These are phyloP conservation scores for Tenualosa thibaudeaui DNA, from an alignment of 2,797 vertebrate genomes.

Conservation along the genomic window DNA sequence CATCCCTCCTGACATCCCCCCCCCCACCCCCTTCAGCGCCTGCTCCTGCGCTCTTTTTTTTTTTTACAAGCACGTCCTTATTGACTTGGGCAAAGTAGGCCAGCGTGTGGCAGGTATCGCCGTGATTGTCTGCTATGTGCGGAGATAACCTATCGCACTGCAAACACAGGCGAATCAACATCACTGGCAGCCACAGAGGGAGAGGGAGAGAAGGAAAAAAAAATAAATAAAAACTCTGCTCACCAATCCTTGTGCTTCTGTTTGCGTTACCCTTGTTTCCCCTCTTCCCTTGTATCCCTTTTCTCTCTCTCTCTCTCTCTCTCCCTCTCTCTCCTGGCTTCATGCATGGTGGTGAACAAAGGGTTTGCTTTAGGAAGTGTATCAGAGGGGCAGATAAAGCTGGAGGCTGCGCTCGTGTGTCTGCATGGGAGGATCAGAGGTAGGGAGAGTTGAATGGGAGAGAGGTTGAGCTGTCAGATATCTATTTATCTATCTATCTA, in stretches of 20 bases:
- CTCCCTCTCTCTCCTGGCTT: neutral
- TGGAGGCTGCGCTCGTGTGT: neutral
- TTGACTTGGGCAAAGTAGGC: constrained; percentile 71
- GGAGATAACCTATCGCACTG: constrained; percentile 69
- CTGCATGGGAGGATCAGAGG: neutral
- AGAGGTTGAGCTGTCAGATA: neutral
- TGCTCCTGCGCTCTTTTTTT: neutral
- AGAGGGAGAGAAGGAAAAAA: neutral
- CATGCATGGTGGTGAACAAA: neutral
- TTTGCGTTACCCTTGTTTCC: neutral
- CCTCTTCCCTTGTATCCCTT: neutral
- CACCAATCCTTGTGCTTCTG: neutral
- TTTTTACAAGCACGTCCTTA: constrained; percentile 59
- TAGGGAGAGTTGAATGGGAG: neutral
- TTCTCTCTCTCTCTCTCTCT: neutral
- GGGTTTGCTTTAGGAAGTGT: neutral
- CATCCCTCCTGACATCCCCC: neutral
- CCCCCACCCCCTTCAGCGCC: neutral
- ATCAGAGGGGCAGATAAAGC: constrained; percentile 2
- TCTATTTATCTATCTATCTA: neutral
- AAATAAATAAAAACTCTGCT: neutral
- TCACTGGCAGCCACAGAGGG: neutral
- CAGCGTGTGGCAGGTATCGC: constrained; percentile 60
- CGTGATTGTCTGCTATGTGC: constrained; percentile 54
- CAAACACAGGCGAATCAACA: constrained; percentile 71